A percentile compares a stretch with the other conserved stretches of the same genome.
These are phyloP conservation scores for Lagria hirta DNA, from an alignment of 2,888 invertebrate species.

Conservation along the genomic window DNA sequence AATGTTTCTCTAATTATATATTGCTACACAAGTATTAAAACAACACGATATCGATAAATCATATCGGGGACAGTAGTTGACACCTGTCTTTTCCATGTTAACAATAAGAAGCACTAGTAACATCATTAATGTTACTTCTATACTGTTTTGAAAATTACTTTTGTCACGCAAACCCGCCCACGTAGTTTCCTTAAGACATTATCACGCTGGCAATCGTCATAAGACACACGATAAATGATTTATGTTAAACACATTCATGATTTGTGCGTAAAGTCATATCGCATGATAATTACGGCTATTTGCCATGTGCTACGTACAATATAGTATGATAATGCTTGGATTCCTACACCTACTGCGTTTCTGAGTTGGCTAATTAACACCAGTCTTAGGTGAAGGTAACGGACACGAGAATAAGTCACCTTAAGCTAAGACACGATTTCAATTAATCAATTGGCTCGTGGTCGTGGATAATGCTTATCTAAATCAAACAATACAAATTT, in stretches of 20 bases:
- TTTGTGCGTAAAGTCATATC: constrained; percentile 37
- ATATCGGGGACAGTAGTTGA: constrained; percentile 27
- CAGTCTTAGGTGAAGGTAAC: constrained; percentile 30
- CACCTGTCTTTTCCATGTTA: constrained; percentile 30
- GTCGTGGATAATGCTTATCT: constrained; percentile 16
- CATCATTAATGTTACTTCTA: constrained; percentile 27
- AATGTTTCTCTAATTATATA: too few relatives aligned
- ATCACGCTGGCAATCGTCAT: constrained; percentile 20
- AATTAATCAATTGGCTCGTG: constrained; percentile 20
- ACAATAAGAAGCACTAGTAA: constrained; percentile 27
- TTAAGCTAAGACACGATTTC: constrained; percentile 21
- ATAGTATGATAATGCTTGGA: constrained; percentile 40
- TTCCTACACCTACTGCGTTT: constrained; percentile 40
- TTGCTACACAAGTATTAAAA: too few relatives aligned
- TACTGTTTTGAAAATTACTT: constrained; percentile 29
- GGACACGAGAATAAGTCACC: constrained; percentile 27
- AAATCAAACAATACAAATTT: constrained; percentile 16
- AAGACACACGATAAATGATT: constrained; percentile 26
- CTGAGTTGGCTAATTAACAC: constrained; percentile 40
- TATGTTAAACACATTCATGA: constrained; percentile 36
- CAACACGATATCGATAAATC: constrained; percentile 19
- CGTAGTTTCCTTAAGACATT: constrained; percentile 12
- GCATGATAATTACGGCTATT: constrained; percentile 42
- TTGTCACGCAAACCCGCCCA: constrained; percentile 30
- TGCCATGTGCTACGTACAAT: constrained; percentile 41